Evolutionary conservation across 1,140 invertebrate genomes (phyloP).

Genomic region (Atta cephalotes): DNA sequence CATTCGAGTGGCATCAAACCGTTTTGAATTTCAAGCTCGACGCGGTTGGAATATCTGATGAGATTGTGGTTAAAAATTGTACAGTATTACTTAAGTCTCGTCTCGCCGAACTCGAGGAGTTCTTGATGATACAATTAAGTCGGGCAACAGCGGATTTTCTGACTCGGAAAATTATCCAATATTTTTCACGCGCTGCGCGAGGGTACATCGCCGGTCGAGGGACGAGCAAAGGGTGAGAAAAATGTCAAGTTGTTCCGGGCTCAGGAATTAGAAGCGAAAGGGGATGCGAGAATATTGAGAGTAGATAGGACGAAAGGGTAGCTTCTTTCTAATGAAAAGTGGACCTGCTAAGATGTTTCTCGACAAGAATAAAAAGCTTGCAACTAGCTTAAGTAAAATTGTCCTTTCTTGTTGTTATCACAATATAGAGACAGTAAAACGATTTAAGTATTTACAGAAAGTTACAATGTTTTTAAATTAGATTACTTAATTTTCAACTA

Average conservation of each 20-base stretch:
- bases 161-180: conserved; percentile 85
- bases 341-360: conserved; percentile 28
- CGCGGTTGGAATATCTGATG: conserved; percentile 76
- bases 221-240: conserved; percentile 79
- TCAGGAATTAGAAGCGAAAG: conserved; percentile 81
- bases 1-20: conserved; percentile 48
- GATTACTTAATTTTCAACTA: neutral
- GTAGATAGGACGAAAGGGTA: conserved; percentile 60
- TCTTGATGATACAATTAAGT: conserved; percentile 87
- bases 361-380: conserved; percentile 47
- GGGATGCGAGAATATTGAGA: conserved; percentile 40
- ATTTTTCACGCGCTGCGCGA: conserved; percentile 82
- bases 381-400: conserved; percentile 19
- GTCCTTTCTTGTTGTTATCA: neutral
- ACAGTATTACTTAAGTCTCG: conserved; percentile 83
- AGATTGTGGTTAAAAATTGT: conserved; percentile 86
- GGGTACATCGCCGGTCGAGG: conserved; percentile 75
- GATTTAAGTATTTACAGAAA: neutral
- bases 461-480: neutral
- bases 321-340: conserved; percentile 71
- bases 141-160: conserved; percentile 81
- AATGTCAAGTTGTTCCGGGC: conserved; percentile 80
- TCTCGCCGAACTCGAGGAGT: conserved; percentile 77
- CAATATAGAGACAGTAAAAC: neutral
- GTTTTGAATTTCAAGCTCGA: conserved; percentile 71